These are phyloP conservation scores for Drosophila nigrodunni DNA, from an alignment of 1,140 invertebrate genomes.

Conservation along the genomic window DNA sequence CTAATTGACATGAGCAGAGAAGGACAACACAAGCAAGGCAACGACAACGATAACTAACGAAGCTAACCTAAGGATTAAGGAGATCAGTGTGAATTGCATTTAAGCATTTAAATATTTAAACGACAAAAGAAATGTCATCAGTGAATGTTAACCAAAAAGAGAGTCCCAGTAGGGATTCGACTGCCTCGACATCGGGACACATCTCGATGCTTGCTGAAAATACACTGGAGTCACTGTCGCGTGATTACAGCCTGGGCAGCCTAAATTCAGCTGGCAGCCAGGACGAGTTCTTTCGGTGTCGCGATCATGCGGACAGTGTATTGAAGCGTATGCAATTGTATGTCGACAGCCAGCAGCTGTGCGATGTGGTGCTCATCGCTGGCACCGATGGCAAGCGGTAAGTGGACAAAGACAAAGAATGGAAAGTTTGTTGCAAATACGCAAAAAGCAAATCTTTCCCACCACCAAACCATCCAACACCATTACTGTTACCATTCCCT, in stretches of 20 bases:
- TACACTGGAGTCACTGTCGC: conserved; percentile 70
- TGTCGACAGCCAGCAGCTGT: conserved; percentile 91
- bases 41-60: no score
- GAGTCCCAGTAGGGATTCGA: conserved; percentile 82
- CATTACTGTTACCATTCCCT: neutral
- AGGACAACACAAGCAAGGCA: neutral
- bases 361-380: conserved; percentile 92
- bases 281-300: conserved; percentile 92
- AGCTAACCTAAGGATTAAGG: conserved; percentile 3
- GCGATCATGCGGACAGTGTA: conserved; percentile 92
- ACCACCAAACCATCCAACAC: no score
- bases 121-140: conserved; percentile 55
- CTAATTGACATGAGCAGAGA: conserved; percentile 21
- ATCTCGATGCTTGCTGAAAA: conserved; percentile 75
- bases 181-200: conserved; percentile 75
- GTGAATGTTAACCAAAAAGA: conserved; percentile 77
- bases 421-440: conserved; percentile 52
- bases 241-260: conserved; percentile 79
- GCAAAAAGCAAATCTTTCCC: conserved; percentile 35
- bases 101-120: neutral
- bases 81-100: neutral
- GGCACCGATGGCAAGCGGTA: conserved; percentile 88
- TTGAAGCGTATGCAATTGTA: conserved; percentile 93
- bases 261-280: conserved; percentile 84
- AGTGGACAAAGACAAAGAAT: conserved; percentile 65